Conservation (phyloP, 1,140 invertebrate species). For the Drosophila malerkotliana region DNA sequence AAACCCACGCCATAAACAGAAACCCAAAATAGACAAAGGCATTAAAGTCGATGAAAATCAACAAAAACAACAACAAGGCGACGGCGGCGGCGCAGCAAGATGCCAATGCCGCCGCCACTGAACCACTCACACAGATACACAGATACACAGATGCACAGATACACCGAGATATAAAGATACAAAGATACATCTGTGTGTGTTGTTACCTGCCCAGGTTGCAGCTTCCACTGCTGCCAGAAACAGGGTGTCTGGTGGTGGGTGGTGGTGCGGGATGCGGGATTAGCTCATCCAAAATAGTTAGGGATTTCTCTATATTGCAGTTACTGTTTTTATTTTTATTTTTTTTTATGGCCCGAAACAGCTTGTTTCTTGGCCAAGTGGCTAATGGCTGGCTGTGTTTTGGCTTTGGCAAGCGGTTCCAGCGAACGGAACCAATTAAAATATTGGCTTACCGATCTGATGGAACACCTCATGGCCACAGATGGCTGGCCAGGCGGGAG, state of each 20-base stretch:
- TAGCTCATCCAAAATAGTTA: not conserved
- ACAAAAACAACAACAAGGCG: conserved; percentile 29
- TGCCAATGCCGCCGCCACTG: conserved; percentile 45
- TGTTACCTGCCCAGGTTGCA: conserved; percentile 52
- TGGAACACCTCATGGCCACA: not conserved
- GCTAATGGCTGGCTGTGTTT: conserved; percentile 16
- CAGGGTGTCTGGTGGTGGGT: conserved; percentile 10
- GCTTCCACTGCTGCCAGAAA: conserved; percentile 60
- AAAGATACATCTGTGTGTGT: conserved; percentile 8
- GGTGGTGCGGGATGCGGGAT: not conserved
- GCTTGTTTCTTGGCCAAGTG: conserved; percentile 4
- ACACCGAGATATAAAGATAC: conserved; percentile 18
- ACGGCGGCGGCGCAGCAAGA: conserved; percentile 36
- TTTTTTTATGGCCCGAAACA: not conserved
- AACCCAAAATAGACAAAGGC: conserved; percentile 75
- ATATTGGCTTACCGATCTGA: conserved; percentile 11
- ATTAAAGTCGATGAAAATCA: conserved; percentile 58
- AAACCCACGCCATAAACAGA: conserved; percentile 76
- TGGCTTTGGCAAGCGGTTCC: not conserved
- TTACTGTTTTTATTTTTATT: not conserved
- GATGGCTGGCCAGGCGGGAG: not conserved
- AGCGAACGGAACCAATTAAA: conserved; percentile 4
- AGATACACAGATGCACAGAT: not conserved
- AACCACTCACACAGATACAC: not conserved
- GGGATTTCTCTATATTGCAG: not conserved